Evolutionary conservation across 2,797 vertebrate species (phyloP).

Genomic region (Picus viridis): DNA sequence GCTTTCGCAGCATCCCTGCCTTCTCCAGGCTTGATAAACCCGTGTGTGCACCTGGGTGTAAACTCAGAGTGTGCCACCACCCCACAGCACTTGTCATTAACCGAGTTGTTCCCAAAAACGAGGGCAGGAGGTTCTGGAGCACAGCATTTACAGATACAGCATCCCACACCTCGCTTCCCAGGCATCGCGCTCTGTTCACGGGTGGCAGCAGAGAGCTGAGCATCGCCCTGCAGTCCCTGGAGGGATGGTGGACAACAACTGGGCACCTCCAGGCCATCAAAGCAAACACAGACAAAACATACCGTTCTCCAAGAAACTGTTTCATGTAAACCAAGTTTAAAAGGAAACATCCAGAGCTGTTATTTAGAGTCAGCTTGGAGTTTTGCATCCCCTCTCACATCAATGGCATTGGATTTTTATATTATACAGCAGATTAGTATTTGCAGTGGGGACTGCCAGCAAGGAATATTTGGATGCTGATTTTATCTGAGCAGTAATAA

Average conservation of each 20-base stretch:
- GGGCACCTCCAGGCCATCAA: background rate
- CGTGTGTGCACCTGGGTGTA: fast-evolving
- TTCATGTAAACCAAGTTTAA: background rate
- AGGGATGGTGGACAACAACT: fast-evolving
- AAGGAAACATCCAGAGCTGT: background rate
- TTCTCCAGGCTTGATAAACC: fast-evolving
- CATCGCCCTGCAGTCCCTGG: fast-evolving
- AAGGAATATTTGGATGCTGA: background rate
- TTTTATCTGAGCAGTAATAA: background rate
- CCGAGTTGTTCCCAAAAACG: fast-evolving
- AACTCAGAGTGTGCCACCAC: fast-evolving
- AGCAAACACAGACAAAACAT: background rate
- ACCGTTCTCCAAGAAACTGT: fast-evolving
- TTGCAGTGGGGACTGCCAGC: background rate
- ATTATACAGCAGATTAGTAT: background rate
- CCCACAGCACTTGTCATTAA: fast-evolving
- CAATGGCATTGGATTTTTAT: background rate
- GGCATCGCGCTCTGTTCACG: fast-evolving
- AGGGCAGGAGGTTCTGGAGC: fast-evolving
- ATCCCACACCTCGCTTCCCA: fast-evolving
- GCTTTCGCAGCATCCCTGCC: background rate
- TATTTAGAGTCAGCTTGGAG: background rate
- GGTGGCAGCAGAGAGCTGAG: background rate
- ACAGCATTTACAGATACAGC: fast-evolving
- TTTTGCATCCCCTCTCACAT: background rate